Base-by-base conservation (phyloP, 2,797 vertebrate species). In the Sebastes hopkinsi region DNA sequence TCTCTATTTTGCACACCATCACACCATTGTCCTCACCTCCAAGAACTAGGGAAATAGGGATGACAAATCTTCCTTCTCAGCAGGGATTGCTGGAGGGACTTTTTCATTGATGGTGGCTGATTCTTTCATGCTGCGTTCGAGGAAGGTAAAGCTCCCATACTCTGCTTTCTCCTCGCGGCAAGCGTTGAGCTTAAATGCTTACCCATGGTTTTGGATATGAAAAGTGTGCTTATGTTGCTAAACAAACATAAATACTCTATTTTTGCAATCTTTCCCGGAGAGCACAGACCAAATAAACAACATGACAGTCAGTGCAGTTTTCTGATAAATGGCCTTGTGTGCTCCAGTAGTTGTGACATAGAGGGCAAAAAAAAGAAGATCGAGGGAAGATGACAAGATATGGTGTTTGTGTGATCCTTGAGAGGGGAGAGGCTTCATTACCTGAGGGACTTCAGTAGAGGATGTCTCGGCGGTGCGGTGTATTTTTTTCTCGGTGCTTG, bases 391-490 rank as follows among this genome's bases (percentile, higher is more conserved):
- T 88, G 89, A 89, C 87, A 92, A 87, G 85, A 89, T 86, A 82
- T 52, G 87, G 58, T 83, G 76, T 87, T 83, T 82, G 79, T 82
- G 79, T 87, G 76, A 88, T 89, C 79, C 60, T 85, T 80, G 77
- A 89, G 78, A 87, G 81, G 73, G 76, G 71, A 87, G 87, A 85
- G 82, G 80, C 91, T 90, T 92, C 87, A 86, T 88, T 88, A 92
- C 90, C 87, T 89, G 71, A 30, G 86, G 83, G 88, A 89, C 81
- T 87, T 87, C 66, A 67, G 78, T 67, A 5, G 66, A 38, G 69
- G 77, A 81, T 81, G 55, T 86, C 67, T 89, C 18, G 0, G 50
- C 56, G 16, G 75, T 29, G 54, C 18, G 1, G 42, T 55, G 23
- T 75, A 11, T 86, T 61, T 80, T 75, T 75, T 65, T 67, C 23